These are phyloP conservation scores for Halisarca cf. caerulea DNA, from an alignment of 37 sponge, comb jelly and placozoan genomes.

Conservation along the genomic window DNA sequence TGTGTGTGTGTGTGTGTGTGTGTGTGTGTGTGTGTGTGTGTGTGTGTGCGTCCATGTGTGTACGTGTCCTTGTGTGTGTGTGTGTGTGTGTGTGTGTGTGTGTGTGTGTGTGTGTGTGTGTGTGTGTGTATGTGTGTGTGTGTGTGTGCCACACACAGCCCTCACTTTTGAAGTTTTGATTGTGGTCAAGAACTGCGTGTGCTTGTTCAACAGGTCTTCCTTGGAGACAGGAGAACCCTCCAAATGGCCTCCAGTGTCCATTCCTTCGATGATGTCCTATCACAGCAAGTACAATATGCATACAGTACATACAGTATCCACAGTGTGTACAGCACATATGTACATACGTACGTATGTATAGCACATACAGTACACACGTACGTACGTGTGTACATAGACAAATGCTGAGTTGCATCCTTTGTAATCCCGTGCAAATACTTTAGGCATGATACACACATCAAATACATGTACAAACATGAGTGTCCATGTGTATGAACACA, in stretches of 20 bases:
- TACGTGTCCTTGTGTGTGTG: too few species aligned
- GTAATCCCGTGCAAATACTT: too few species aligned
- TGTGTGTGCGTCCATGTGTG: too few species aligned
- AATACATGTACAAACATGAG: too few species aligned
- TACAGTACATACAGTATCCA: not conserved
- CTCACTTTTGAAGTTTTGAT: constrained; percentile 4
- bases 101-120: not conserved
- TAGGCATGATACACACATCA: too few species aligned
- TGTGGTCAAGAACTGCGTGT: constrained; percentile 4
- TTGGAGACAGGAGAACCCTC: constrained; percentile 14
- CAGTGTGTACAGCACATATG: too few species aligned
- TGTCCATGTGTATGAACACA: too few species aligned
- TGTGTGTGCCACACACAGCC: not conserved
- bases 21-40: not conserved
- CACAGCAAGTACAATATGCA: not conserved
- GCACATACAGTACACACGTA: not conserved
- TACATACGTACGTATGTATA: not conserved
- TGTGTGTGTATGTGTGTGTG: not conserved
- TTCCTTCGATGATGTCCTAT: constrained; percentile 19
- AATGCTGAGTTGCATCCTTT: too few species aligned
- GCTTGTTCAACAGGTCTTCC: constrained; percentile 22
- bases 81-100: not conserved
- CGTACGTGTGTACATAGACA: too few species aligned
- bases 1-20: not conserved
- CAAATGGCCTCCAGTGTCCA: constrained; percentile 13